Evolutionary conservation across 2,797 vertebrate species (phyloP), one percentile per base, ranked within the genome.

Genomic region (Halcyon smyrnensis): DNA sequence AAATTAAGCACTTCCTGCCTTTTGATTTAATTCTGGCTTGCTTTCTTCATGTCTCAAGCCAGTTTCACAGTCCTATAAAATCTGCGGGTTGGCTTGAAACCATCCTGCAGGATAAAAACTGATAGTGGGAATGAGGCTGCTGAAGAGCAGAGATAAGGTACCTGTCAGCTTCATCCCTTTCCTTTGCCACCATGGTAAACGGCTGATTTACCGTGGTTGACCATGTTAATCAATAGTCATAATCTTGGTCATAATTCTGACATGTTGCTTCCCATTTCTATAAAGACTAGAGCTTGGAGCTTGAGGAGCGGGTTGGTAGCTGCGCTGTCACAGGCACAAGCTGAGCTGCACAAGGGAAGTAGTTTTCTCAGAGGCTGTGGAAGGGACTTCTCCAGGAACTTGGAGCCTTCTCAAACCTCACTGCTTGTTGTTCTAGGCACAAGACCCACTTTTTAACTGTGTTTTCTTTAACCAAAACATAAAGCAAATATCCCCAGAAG

Each of bases 341-440:
- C 20, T 83, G 54, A 95, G 51, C 36, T 63, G 36, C 16, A 11
- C 14, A 43, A 69, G 27, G 2, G 1, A 67, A 53, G 20, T 34
- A 28, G 6, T 50, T 95, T 85, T 86, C 62, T 76, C 12, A 17
- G 45, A 17, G 14, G 5, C 24, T 71, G 6, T 57, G 60, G 62
- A 83, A 89, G 30, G 9, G 90, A 36, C 56, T 77, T 84, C 51
- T 87, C 45, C 56, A 78, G 71, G 60, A 82, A 43, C 64, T 75
- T 74, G 64, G 64, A 93, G 46, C 41, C 25, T 7, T 91, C 76
- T 87, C 87, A 91, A 79, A 85, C 87, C 82, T 94, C 65, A 51
- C 30, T 0, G 1, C 28, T 76, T 77, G 65, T 53, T 46, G 21
- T 65, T 94, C 73, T 79, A 88, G 89, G 53, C 30, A 41, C 41